Conservation (phyloP, 2,113 vertebrate species). For the Drymodes brunneopygia region DNA sequence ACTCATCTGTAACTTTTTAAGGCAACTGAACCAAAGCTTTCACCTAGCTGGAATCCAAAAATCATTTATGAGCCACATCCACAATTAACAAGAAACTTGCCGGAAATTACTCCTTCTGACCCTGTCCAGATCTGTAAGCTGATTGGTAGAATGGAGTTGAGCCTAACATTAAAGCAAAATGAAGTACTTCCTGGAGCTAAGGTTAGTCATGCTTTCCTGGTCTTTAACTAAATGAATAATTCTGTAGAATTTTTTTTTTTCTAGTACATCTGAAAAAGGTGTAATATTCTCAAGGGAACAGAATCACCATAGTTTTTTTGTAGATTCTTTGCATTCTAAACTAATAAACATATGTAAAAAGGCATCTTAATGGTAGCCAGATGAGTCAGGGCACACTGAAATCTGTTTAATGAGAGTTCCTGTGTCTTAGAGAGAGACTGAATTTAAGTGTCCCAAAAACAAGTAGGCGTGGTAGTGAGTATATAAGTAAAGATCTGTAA, state of each 20-base stretch:
- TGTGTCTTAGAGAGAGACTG: background rate
- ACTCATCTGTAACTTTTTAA: constrained; percentile 49
- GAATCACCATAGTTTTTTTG: background rate
- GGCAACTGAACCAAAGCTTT: constrained; percentile 95
- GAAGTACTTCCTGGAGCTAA: constrained; percentile 91
- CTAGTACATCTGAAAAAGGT: background rate
- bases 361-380: background rate
- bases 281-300: background rate
- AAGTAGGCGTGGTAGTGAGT: background rate
- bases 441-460: background rate
- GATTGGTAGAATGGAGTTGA: constrained; percentile 85
- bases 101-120: constrained; percentile 79
- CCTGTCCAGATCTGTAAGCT: constrained; percentile 90
- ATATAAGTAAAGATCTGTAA: background rate
- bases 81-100: constrained; percentile 87
- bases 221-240: background rate
- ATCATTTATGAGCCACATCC: constrained; percentile 96
- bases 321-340: background rate
- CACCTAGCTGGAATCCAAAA: constrained; percentile 98
- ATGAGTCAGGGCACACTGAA: background rate
- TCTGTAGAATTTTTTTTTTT: background rate
- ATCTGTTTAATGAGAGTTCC: background rate
- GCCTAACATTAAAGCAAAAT: constrained; percentile 92
- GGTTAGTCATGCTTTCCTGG: constrained; percentile 66
- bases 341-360: background rate